Base-by-base conservation (phyloP, 2,797 vertebrate genomes). In the Platalea minor region DNA sequence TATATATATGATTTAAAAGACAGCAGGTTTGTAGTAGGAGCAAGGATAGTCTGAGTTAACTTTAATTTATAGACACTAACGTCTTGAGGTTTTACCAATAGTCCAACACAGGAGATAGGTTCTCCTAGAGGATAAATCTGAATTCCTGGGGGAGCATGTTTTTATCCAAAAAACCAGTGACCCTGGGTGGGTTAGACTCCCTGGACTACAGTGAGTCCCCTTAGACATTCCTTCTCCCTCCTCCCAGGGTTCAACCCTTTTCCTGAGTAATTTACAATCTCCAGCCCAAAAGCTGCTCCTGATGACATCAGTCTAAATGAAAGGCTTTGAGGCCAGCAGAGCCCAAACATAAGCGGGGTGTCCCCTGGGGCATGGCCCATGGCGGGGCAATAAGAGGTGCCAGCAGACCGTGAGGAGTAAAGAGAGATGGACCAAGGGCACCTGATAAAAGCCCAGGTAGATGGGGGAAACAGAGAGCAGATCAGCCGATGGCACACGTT, bases 401-500 rank as follows among this genome's bases (percentile, higher is more conserved):
- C 60, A 80, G 79, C 35, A 77, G 31, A 74, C 10, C 21, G 13
- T 0, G 2, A 29, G 29, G 24, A 68, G 9, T 48, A 19, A 77
- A 51, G 61, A 50, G 35, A 35, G 33, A 25, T 28, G 1, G 5
- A 2, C 18, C 0, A 1, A 65, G 37, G 31, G 28, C 31, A 65
- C 3, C 20, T 77, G 68, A 21, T 80, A 31, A 73, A 83, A 69
- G 7, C 31, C 25, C 24, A 10, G 28, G 21, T 23, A n/a, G 45
- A 29, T 18, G 37, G 4, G 26, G 11, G 13, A 35, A 54, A 35
- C 19, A 59, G 59, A 65, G 43, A 33, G 4, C 33, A 35, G 41
- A 21, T 37, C 31, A 73, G n/a, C 59, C 2, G 13, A 20, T 8
- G 41, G 28, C 21, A 50, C 0, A 0, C 2, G 2, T 17, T 65